Conservation (phyloP, 2,888 invertebrate genomes). For the Taphrorychus bicolor region DNA sequence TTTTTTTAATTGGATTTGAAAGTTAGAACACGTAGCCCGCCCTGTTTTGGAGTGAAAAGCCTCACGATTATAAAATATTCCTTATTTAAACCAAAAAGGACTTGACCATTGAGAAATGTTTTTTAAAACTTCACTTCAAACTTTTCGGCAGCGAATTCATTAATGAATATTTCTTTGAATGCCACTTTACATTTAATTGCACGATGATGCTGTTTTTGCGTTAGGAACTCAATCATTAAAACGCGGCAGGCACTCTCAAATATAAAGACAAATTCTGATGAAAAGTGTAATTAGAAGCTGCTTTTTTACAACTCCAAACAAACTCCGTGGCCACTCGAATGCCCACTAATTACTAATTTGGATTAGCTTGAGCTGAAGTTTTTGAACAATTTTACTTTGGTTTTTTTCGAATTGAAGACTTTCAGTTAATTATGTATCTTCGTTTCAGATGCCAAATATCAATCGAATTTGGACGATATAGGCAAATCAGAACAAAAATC, state of each 20-base stretch:
- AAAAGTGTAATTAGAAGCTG: conserved; percentile 39
- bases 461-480: conserved; percentile 77
- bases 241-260: conserved; percentile 11
- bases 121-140: conserved; percentile 37
- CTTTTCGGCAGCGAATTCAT: conserved; percentile 49
- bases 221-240: conserved; percentile 38
- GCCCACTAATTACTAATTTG: conserved; percentile 22
- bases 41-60: conserved; percentile 47
- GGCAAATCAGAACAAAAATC: conserved; percentile 82
- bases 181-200: conserved; percentile 54
- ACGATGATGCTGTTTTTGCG: conserved; percentile 46
- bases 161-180: conserved; percentile 53
- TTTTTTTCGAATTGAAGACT: conserved; percentile 16
- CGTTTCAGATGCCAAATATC: conserved; percentile 75
- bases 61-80: conserved; percentile 46
- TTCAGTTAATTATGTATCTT: conserved; percentile 21
- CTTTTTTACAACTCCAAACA: conserved; percentile 24
- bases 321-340: conserved; percentile 25
- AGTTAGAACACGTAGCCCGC: conserved; percentile 47
- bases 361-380: conserved; percentile 8
- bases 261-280: conserved; percentile 36
- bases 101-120: conserved; percentile 50
- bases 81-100: conserved; percentile 46
- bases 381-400: too few relatives aligned
- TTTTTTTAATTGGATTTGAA: conserved; percentile 49